Percentiles rank a stretch among this genome's conserved stretches.
Conservation (phyloP, 2,888 invertebrate genomes). For the Epinotia demarniana region DNA sequence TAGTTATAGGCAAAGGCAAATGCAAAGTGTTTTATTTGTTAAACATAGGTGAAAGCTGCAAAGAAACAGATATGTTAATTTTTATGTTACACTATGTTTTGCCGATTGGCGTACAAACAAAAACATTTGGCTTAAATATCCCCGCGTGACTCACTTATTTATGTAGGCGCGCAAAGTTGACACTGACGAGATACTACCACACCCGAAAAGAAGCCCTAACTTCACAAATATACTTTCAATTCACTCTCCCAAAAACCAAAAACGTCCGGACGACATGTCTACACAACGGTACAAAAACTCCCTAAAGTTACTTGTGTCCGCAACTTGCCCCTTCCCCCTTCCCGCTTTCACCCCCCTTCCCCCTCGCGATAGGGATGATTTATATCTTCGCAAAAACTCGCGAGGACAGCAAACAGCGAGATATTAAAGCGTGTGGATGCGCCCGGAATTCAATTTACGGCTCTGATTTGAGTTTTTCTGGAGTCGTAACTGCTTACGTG, state of each 20-base stretch:
- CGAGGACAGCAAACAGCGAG: constrained; percentile 30
- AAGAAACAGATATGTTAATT: too few species aligned
- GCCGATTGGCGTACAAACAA: too few species aligned
- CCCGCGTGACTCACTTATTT: too few species aligned
- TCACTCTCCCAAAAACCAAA: constrained; percentile 3
- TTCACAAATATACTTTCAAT: neutral
- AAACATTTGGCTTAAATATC: too few species aligned
- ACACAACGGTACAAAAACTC: constrained; percentile 24
- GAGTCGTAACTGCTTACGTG: neutral
- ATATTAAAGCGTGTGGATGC: constrained; percentile 21
- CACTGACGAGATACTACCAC: too few species aligned
- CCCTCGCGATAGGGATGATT: constrained; percentile 25
- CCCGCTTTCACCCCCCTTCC: neutral
- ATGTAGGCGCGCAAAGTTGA: too few species aligned
- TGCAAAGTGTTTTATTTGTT: too few species aligned
- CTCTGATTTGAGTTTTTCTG: constrained; percentile 4
- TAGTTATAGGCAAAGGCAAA: too few species aligned
- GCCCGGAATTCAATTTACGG: constrained; percentile 18
- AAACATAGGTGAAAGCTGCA: too few species aligned
- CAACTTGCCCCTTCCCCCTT: neutral
- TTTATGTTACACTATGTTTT: too few species aligned
- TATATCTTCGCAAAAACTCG: constrained; percentile 30
- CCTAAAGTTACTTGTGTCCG: constrained; percentile 19
- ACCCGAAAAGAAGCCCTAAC: too few species aligned
- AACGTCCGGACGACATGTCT: constrained; percentile 18